phyloP scores from a whole-genome alignment of 2,113 vertebrate species.

The Eidolon helvum region DNA sequence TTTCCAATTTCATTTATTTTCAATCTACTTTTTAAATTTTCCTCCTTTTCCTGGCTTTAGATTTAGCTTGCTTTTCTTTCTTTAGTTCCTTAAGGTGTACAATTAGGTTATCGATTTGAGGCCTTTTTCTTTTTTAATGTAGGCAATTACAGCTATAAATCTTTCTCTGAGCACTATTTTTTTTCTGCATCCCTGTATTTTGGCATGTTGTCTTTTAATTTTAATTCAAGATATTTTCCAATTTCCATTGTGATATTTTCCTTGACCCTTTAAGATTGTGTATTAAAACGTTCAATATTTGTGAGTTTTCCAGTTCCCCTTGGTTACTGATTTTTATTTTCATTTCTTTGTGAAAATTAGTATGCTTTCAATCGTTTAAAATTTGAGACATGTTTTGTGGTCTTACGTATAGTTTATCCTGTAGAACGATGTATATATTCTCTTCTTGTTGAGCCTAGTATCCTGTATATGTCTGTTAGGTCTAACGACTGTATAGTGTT shows the following conservation, averaged over 20 bases:
- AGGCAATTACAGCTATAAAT: background rate
- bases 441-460: background rate
- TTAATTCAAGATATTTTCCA: background rate
- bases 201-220: background rate
- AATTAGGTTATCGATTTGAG: background rate
- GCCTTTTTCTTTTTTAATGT: background rate
- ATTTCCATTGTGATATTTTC: background rate
- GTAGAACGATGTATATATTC: background rate
- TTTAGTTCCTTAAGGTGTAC: background rate
- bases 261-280: background rate
- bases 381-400: background rate
- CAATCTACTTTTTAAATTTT: background rate
- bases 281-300: background rate
- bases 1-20: background rate
- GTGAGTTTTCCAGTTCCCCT: background rate
- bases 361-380: background rate
- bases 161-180: background rate
- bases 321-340: background rate
- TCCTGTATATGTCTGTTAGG: background rate
- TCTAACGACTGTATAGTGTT: background rate
- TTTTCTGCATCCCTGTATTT: background rate
- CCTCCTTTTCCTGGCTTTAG: background rate
- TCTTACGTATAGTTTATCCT: background rate
- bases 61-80: background rate
- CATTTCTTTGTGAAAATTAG: background rate